A percentile compares a stretch with the other conserved stretches of the same genome.
Evolutionary conservation across 2,797 vertebrate genomes (phyloP).

Genomic region (Neopelma chrysocephalum): DNA sequence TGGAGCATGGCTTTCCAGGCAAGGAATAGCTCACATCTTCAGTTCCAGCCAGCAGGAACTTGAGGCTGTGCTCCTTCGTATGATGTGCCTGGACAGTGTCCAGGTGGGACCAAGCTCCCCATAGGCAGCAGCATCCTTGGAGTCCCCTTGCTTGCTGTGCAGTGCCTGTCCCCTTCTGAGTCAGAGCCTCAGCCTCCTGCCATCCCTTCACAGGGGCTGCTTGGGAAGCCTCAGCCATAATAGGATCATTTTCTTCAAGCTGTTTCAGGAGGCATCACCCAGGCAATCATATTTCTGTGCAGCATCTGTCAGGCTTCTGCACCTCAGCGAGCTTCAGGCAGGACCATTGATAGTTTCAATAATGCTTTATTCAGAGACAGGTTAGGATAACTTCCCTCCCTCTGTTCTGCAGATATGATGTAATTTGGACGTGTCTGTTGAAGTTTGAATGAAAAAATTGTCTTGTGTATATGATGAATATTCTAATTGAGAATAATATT

Average conservation of each 20-base stretch:
- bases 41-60: background rate
- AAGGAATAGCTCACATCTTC: background rate
- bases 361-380: constrained; percentile 34
- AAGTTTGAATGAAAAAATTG: constrained; percentile 45
- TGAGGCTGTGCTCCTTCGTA: background rate
- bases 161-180: accelerated
- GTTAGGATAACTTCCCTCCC: constrained; percentile 52
- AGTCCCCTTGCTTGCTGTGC: too few species aligned
- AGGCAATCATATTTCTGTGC: background rate
- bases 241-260: constrained; percentile 29
- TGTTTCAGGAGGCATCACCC: constrained; percentile 45
- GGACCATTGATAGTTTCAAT: constrained; percentile 35
- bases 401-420: constrained; percentile 46
- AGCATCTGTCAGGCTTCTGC: constrained; percentile 39
- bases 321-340: constrained; percentile 15
- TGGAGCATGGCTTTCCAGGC: background rate
- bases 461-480: constrained; percentile 54
- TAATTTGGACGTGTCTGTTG: constrained; percentile 25
- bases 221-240: constrained; percentile 9
- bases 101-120: accelerated
- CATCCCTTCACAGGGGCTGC: background rate
- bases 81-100: accelerated
- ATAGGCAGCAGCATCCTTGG: background rate
- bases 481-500: constrained; percentile 60
- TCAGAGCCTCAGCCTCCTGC: background rate